These are phyloP conservation scores for Struthidea cinerea DNA, from an alignment of 2,113 vertebrate species.

Conservation along the genomic window DNA sequence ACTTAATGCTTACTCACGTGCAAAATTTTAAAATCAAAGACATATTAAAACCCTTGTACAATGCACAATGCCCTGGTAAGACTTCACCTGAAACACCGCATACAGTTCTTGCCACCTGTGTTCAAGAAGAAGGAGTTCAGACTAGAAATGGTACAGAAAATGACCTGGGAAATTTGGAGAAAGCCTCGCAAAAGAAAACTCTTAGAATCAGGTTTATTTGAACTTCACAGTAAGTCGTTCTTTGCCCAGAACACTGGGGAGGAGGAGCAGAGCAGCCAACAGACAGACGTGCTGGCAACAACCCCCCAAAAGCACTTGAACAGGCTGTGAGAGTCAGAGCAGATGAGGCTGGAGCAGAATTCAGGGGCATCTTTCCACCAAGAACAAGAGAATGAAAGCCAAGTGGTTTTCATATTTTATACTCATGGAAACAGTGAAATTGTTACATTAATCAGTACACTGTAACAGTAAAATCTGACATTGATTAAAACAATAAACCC, in stretches of 20 bases:
- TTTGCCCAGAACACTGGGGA: not conserved
- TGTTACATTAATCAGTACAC: accelerated
- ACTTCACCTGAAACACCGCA: not conserved
- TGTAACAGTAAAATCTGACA: not conserved
- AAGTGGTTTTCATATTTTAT: not conserved
- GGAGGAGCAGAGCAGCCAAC: not conserved
- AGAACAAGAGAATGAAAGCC: not conserved
- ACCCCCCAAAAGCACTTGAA: accelerated
- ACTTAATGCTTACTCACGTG: not conserved
- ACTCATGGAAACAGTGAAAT: accelerated
- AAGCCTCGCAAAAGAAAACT: not conserved
- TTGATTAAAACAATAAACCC: not conserved
- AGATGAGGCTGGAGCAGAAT: not conserved
- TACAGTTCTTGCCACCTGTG: not conserved
- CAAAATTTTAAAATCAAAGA: not conserved
- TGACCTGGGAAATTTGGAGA: not conserved
- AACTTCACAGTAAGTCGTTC: not conserved
- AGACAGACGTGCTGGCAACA: not conserved
- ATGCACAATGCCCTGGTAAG: not conserved
- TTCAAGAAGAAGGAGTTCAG: not conserved
- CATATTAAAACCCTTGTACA: not conserved
- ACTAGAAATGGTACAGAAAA: not conserved
- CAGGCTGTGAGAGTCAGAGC: not conserved
- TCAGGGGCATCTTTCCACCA: not conserved
- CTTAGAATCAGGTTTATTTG: not conserved